phyloP scores from a whole-genome alignment of 2,113 vertebrate species.

The Mobula hypostoma region DNA sequence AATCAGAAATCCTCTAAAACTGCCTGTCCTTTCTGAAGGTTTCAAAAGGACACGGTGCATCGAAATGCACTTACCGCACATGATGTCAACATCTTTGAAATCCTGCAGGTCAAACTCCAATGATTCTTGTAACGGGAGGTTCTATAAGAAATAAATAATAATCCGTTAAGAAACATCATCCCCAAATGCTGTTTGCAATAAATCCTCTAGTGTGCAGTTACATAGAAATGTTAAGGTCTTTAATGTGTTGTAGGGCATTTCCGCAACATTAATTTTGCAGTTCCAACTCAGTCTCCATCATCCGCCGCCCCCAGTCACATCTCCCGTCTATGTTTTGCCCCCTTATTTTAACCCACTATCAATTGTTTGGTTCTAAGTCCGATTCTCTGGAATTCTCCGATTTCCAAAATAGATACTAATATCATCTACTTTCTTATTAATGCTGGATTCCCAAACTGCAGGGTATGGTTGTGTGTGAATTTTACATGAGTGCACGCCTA shows the following conservation, averaged over 20 bases:
- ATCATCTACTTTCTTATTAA: too few relatives aligned
- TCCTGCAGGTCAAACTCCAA: constrained; percentile 58
- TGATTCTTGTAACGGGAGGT: constrained; percentile 50
- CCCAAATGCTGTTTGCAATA: not conserved
- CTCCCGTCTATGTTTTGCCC: not conserved
- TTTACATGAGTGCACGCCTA: too few relatives aligned
- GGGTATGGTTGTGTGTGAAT: too few relatives aligned
- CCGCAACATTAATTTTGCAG: not conserved
- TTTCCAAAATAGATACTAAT: too few relatives aligned
- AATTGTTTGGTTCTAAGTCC: too few relatives aligned
- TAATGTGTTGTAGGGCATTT: not conserved
- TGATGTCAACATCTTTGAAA: constrained; percentile 63
- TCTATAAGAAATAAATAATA: constrained; percentile 45
- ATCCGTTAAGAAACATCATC: not conserved
- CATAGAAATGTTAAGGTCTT: not conserved
- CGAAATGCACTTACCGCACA: constrained; percentile 63
- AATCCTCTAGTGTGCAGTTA: not conserved
- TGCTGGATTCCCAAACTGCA: too few relatives aligned
- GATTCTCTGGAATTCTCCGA: too few relatives aligned
- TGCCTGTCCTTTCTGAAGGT: not conserved
- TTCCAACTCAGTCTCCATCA: not conserved
- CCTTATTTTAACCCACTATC: too few relatives aligned
- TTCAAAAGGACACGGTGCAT: not conserved
- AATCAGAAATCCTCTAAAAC: not conserved
- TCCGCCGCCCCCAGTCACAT: not conserved